Conservation (phyloP, 1,140 invertebrate species). For the Pseudomyrmex flavicornis region DNA sequence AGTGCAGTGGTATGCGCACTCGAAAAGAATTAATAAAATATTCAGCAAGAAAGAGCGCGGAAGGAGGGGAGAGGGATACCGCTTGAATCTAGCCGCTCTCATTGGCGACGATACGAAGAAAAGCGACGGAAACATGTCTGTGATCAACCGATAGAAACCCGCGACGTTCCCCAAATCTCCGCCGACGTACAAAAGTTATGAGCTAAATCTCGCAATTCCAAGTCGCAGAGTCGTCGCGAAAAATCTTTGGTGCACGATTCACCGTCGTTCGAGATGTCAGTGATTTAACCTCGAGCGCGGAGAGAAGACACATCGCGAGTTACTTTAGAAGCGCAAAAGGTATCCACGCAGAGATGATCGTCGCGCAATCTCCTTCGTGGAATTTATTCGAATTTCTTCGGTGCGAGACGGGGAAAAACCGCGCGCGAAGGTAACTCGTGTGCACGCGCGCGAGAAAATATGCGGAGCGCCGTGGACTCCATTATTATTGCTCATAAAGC, state of each 20-base stretch:
- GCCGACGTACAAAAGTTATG: conserved; percentile 15
- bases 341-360: too few relatives aligned
- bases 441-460: too few relatives aligned
- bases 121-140: conserved; percentile 12
- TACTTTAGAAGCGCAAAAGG: too few relatives aligned
- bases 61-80: background rate
- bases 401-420: background rate
- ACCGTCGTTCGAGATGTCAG: background rate
- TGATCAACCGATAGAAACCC: conserved; percentile 5
- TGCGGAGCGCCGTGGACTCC: too few relatives aligned
- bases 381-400: too few relatives aligned
- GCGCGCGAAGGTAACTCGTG: background rate
- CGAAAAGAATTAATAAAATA: conserved; percentile 43
- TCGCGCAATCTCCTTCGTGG: too few relatives aligned
- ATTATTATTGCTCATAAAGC: conserved; percentile 3
- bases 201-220: conserved; percentile 20
- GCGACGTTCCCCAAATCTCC: too few relatives aligned
- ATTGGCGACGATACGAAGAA: background rate
- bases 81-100: conserved; percentile 22
- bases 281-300: conserved; percentile 14
- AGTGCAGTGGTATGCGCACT: background rate
- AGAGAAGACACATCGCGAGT: background rate
- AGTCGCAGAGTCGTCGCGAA: conserved; percentile 34
- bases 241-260: conserved; percentile 7
- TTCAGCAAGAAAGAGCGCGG: conserved; percentile 16